These are phyloP conservation scores for Coregonus clupeaformis DNA, from an alignment of 2,113 vertebrate species.

Conservation along the genomic window DNA sequence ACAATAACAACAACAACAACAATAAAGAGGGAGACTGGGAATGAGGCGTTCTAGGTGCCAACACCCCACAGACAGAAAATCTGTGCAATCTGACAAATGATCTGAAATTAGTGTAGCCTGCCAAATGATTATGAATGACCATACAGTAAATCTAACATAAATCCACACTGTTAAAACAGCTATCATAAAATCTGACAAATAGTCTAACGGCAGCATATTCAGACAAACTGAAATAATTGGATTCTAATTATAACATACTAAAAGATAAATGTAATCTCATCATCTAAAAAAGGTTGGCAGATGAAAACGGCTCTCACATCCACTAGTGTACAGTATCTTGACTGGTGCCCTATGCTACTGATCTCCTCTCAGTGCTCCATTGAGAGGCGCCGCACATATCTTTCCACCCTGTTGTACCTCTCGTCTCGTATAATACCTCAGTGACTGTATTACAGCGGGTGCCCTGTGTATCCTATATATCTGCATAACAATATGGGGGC, in stretches of 20 bases:
- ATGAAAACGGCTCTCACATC: slow-evolving; percentile 12
- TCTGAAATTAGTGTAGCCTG: too few relatives aligned
- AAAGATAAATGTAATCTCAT: background rate
- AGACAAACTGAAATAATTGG: background rate
- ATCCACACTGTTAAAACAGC: too few relatives aligned
- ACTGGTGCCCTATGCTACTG: slow-evolving; percentile 45
- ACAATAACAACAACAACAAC: slow-evolving; percentile 30
- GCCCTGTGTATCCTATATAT: slow-evolving; percentile 30
- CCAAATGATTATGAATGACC: too few relatives aligned
- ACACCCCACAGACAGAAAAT: too few relatives aligned
- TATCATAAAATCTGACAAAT: too few relatives aligned
- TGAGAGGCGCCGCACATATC: slow-evolving; percentile 41
- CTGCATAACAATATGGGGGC: slow-evolving; percentile 42
- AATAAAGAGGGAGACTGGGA: slow-evolving; percentile 25
- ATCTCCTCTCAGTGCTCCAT: slow-evolving; percentile 40
- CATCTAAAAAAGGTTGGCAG: background rate
- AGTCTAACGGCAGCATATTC: too few relatives aligned
- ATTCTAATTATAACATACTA: background rate
- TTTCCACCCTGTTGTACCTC: slow-evolving; percentile 27
- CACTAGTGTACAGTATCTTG: slow-evolving; percentile 27
- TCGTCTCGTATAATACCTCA: slow-evolving; percentile 41
- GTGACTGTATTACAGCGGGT: slow-evolving; percentile 22
- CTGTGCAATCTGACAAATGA: too few relatives aligned
- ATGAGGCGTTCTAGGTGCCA: slow-evolving; percentile 34
- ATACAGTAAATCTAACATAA: too few relatives aligned